phyloP scores from a whole-genome alignment of 2,113 vertebrate species.

The Brienomyrus longianalis region DNA sequence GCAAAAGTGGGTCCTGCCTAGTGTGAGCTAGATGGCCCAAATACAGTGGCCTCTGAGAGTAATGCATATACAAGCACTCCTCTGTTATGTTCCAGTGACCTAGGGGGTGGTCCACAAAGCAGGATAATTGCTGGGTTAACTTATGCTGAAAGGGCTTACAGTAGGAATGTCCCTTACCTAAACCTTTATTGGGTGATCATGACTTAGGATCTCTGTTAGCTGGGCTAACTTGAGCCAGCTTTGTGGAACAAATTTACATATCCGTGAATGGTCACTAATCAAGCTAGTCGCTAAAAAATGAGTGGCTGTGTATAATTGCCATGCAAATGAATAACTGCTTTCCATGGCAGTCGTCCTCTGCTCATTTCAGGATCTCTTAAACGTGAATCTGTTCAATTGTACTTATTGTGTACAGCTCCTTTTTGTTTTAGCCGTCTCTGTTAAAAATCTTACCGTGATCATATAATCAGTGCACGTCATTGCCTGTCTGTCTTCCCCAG shows the following conservation, averaged over 20 bases:
- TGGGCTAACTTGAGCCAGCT: not conserved
- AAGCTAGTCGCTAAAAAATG: not conserved
- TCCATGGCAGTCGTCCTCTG: not conserved
- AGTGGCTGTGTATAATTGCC: not conserved
- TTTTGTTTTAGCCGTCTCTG: not conserved
- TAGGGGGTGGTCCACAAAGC: not conserved
- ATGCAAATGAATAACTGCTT: not conserved
- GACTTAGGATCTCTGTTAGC: not conserved
- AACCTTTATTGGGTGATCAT: not conserved
- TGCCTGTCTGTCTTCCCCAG: slow-evolving; percentile 50
- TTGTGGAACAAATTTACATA: too few relatives aligned
- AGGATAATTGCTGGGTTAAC: not conserved
- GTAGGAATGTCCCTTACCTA: not conserved
- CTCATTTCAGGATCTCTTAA: not conserved
- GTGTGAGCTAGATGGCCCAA: not conserved
- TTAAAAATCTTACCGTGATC: not conserved
- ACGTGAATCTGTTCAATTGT: not conserved
- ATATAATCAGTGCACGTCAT: not conserved
- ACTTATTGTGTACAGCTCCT: not conserved
- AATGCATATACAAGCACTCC: not conserved
- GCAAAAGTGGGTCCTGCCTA: not conserved
- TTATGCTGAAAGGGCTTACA: not conserved
- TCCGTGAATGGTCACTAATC: not conserved
- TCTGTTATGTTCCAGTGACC: not conserved
- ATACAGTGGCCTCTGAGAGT: not conserved